Evolutionary conservation across 2,888 invertebrate genomes (phyloP), one percentile per base, ranked within the genome.

Genomic region (Fissipunctia ypsillon): DNA sequence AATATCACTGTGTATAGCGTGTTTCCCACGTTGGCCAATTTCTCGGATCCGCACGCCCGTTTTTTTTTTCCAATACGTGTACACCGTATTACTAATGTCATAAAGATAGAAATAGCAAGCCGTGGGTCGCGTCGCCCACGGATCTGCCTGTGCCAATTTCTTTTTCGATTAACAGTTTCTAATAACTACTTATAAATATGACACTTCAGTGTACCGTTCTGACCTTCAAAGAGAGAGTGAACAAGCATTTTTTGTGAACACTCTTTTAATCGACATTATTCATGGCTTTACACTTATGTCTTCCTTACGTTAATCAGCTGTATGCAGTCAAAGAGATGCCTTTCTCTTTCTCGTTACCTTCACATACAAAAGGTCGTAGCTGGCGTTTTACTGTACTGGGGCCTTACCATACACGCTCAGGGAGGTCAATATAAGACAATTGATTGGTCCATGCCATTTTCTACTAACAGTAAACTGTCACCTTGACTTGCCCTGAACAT

Each of bases 121-220:
- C 48, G 76, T 76, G 76, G 41, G 68, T 61, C 56, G 60, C 28
- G 67, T 43, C 76, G 76, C 68, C 68, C 68, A 76, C 68, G n/a
- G 54, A 68, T 25, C 28, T 76, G 28, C 4, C 41, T 9, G 70
- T 57, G 57, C 71, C 69, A 69, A 72, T 48, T 72, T 69, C 19
- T 41, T 19, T 59, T 77, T 61, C 48, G 68, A 66, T 71, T 54
- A 69, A 69, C 28, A 56, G 25, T 71, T 75, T 48, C 25, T 64
- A 64, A 64, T 64, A 48, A 75, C 74, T 52, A 60, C 22, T 71
- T 66, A 59, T 80, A 69, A 59, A 66, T 75, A 28, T 59, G 65
- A 74, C 57, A 75, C 16, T 74, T 7, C 41, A 43, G 41, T 35
- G 25, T 25, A 35, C 31, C 5, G n/a, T 25, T 31, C 38, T 56